These are phyloP conservation scores for Drosophila parabipectinata DNA, from an alignment of 1,140 invertebrate species.

Conservation along the genomic window DNA sequence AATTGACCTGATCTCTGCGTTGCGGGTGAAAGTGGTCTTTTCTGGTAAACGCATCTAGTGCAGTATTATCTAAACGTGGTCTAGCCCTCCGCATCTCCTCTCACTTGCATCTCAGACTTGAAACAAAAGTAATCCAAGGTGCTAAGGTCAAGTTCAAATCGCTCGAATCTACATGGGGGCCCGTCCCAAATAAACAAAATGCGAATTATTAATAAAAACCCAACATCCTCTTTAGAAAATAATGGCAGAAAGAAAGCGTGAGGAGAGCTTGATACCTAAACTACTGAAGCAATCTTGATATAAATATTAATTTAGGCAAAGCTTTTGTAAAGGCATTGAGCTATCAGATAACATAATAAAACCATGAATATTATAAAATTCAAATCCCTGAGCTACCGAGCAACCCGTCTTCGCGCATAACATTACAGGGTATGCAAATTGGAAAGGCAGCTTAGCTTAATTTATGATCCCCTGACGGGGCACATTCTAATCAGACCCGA, in stretches of 20 bases:
- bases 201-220: slow-evolving; percentile 18
- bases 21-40: slow-evolving; percentile 34
- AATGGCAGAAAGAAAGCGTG: slow-evolving; percentile 30
- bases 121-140: slow-evolving; percentile 19
- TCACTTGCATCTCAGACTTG: slow-evolving; percentile 38
- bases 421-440: slow-evolving; percentile 55
- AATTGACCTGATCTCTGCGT: slow-evolving; percentile 10
- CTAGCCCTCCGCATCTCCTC: slow-evolving; percentile 28
- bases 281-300: background rate
- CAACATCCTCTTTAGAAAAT: slow-evolving; percentile 26
- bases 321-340: no score
- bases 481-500: slow-evolving; percentile 68
- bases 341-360: no score
- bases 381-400: background rate
- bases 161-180: slow-evolving; percentile 27
- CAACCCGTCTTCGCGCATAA: background rate
- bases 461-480: slow-evolving; percentile 63
- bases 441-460: slow-evolving; percentile 60
- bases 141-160: slow-evolving; percentile 39
- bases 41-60: slow-evolving; percentile 10
- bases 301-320: no score
- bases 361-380: no score
- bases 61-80: slow-evolving; percentile 5
- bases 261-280: slow-evolving; percentile 2
- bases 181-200: slow-evolving; percentile 46